Conservation (phyloP, 1,140 invertebrate species). For the Frieseomelitta varia region DNA sequence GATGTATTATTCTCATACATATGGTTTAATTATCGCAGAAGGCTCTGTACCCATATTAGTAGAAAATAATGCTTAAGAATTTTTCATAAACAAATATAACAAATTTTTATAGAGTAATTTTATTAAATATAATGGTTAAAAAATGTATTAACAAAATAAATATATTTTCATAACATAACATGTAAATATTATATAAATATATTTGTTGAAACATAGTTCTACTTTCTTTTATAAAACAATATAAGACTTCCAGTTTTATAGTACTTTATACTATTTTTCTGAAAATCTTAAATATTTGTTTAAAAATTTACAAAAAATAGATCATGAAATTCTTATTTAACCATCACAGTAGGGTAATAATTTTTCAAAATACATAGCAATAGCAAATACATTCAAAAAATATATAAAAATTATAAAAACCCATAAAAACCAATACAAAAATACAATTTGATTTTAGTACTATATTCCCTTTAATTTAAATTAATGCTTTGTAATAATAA, state of each 20-base stretch:
- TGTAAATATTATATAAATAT: background rate
- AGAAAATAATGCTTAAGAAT: constrained; percentile 42
- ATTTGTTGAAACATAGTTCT: background rate
- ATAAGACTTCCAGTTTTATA: background rate
- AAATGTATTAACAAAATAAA: constrained; percentile 2
- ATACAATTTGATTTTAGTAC: background rate
- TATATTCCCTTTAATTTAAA: background rate
- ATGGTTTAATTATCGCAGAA: constrained; percentile 52
- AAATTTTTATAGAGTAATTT: constrained; percentile 1
- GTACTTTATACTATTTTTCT: background rate
- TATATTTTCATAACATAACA: constrained; percentile 21
- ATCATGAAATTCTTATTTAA: constrained; percentile 1
- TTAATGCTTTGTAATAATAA: constrained; percentile 7
- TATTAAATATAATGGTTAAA: background rate
- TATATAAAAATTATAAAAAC: background rate
- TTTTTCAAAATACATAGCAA: background rate
- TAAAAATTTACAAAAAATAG: constrained; percentile 9
- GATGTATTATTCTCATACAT: constrained; percentile 62
- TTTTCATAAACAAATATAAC: background rate
- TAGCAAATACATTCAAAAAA: background rate
- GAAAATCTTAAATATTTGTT: background rate
- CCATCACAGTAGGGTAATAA: background rate
- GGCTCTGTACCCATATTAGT: constrained; percentile 51
- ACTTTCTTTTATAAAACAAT: background rate
- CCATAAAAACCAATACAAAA: background rate